These are phyloP conservation scores for Poeciliopsis turrubarensis DNA, from an alignment of 2,113 vertebrate species.

Conservation along the genomic window DNA sequence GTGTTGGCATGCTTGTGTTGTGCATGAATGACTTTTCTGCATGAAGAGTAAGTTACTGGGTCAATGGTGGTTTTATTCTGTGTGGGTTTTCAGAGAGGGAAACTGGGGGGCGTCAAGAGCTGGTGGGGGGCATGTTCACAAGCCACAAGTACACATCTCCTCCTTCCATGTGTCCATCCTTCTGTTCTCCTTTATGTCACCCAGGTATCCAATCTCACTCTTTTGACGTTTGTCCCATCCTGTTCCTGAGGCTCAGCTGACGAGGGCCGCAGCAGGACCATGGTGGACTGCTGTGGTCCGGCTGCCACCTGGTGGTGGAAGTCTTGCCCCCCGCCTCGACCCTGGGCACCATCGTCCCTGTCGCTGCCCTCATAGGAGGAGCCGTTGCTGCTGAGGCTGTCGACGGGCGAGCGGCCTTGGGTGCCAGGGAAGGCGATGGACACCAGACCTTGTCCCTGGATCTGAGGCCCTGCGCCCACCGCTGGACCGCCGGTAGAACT, in stretches of 20 bases:
- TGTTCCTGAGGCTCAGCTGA: slow-evolving; percentile 82
- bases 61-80: slow-evolving; percentile 9
- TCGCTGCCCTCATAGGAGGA: slow-evolving; percentile 93
- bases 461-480: background rate
- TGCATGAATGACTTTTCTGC: slow-evolving; percentile 35
- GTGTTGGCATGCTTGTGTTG: slow-evolving; percentile 61
- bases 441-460: slow-evolving; percentile 73
- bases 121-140: slow-evolving; percentile 66
- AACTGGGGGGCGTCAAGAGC: slow-evolving; percentile 28
- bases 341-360: slow-evolving; percentile 83
- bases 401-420: slow-evolving; percentile 86
- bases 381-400: slow-evolving; percentile 93
- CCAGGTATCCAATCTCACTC: slow-evolving; percentile 94
- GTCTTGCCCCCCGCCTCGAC: slow-evolving; percentile 75
- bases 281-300: slow-evolving; percentile 71
- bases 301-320: slow-evolving; percentile 74
- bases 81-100: background rate
- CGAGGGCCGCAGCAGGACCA: slow-evolving; percentile 86
- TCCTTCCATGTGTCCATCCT: slow-evolving; percentile 48
- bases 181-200: slow-evolving; percentile 84
- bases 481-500: slow-evolving; percentile 27
- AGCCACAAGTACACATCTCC: slow-evolving; percentile 64
- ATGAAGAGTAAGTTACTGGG: slow-evolving; percentile 33
- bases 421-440: slow-evolving; percentile 78
- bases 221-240: slow-evolving; percentile 88